Percentiles rank a stretch among this genome's conserved stretches.
Conservation (phyloP, 2,888 invertebrate species). For the Osmoderma eremita region DNA sequence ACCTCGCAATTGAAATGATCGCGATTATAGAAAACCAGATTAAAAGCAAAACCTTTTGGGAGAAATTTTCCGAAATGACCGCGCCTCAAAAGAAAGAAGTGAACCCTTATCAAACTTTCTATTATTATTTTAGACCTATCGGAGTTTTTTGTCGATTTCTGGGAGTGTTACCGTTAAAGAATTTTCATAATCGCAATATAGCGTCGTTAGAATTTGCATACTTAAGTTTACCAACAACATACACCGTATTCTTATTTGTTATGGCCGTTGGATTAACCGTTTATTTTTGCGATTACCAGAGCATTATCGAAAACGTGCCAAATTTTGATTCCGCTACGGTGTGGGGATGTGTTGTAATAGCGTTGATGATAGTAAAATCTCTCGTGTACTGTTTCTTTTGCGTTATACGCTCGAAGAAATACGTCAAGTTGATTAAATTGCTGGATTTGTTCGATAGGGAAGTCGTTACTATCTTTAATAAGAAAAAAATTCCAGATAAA, state of each 20-base stretch:
- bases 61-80: conserved; percentile 6
- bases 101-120: conserved; percentile 47
- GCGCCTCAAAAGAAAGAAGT: neutral
- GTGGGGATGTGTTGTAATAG: conserved; percentile 42
- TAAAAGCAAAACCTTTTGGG: conserved; percentile 10
- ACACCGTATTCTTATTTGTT: conserved; percentile 45
- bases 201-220: conserved; percentile 42
- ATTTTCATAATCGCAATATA: conserved; percentile 44
- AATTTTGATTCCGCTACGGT: neutral
- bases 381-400: conserved; percentile 46
- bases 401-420: conserved; percentile 42
- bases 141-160: conserved; percentile 47
- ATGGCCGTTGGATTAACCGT: conserved; percentile 36
- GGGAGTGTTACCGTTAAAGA: conserved; percentile 51
- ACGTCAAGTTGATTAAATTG: conserved; percentile 48
- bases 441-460: conserved; percentile 47
- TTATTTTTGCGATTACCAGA: conserved; percentile 41
- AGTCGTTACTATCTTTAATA: too few relatives aligned
- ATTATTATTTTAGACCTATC: conserved; percentile 51
- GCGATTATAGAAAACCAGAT: conserved; percentile 9
- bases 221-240: conserved; percentile 45
- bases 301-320: neutral
- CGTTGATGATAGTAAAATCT: conserved; percentile 43
- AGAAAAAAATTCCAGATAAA: too few relatives aligned
- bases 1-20: conserved; percentile 2